Base-by-base conservation (phyloP, 2,797 vertebrate genomes). In the Luscinia luscinia region DNA sequence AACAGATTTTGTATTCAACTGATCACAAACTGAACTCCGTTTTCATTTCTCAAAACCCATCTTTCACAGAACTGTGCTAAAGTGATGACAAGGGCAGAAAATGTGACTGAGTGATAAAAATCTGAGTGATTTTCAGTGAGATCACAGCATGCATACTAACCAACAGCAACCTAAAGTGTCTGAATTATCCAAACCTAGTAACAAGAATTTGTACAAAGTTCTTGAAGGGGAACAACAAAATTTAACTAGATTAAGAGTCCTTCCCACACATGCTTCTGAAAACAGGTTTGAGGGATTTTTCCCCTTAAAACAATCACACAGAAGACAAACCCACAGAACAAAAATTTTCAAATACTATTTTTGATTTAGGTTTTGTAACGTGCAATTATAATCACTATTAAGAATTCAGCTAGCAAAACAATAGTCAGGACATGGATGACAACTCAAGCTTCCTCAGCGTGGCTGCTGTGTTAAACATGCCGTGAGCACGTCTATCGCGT, bases 21-120 rank as follows among this genome's bases (percentile, higher is more conserved):
- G 49, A 81, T 89, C 22, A 34, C 84, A 73, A 76, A 49, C 6
- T 88, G 57, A 87, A 67, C 67, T 74, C 48, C 20, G 36, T 51
- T 93, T 69, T 63, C 34, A 40, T 46, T 87, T 82, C 61, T 78
- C 49, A 79, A 93, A 94, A 54, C 24, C 27, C 40, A 55, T 66
- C 23, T 67, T 91, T 52, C 84, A 70, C 28, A 80, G 61, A 63
- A 70, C 26, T 17, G 41, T 79, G 70, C 77, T 93, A 4, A 64
- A 40, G 70, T 40, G 84, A 91, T 90, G 95, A 93, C 85, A 90
- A 45, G 85, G 70, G 59, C 80, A 91, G 91, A 93, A 93, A 90
- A 68, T 40, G 82, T 2, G 41, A 87, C 36, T 12, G 41, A 72
- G 73, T 54, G 88, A 90, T 79, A 93, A 94, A 94, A 94, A 86